Base-by-base conservation (phyloP, 2,888 invertebrate species). In the Macrophya alboannulata region DNA sequence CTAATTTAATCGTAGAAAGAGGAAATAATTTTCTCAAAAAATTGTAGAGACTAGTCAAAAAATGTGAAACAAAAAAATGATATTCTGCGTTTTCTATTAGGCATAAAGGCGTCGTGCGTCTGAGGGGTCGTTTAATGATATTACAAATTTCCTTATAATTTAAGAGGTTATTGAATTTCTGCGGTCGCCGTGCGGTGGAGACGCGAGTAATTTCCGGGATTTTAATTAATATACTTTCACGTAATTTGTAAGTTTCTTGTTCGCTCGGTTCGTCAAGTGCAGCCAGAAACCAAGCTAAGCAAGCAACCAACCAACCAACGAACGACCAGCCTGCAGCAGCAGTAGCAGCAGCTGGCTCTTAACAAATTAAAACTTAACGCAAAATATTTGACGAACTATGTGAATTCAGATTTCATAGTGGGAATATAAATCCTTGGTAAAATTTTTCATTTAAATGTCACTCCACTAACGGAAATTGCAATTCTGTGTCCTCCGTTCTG, bases 391-490 rank as follows among this genome's bases (percentile, higher is more conserved):
- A 1, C 31, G 31, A 31, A 31, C 17, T 62, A 31, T 62, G 45
- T 45, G 74, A 74, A 45, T 74, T 37, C 37, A 71, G 71, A 71
- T 71, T 71, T 37, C 37, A 31, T 68, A 12, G n/a, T 9, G 43
- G 45, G 74, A 74, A 68, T 45, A 74, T 45, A 74, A 45, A 74
- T 74, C 45, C 45, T n/a, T 74, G 45, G 74, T 45, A 74, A 45
- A 74, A 9, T 62, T 74, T 21, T 68, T 68, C 74, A 74, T 74
- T 74, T 31, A 77, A 77, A 77, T 77, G 77, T 55, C 77, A 55
- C 77, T 77, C 55, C 12, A 55, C 43, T 17, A 77, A 77, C 77
- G 77, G 77, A 77, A 77, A 77, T 77, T 77, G 77, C 77, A 77
- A 31, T 55, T 77, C 77, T 77, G 77, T 77, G 77, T 77, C 77